Base-by-base conservation (phyloP, 2,888 invertebrate genomes). In the Beris chalybata region DNA sequence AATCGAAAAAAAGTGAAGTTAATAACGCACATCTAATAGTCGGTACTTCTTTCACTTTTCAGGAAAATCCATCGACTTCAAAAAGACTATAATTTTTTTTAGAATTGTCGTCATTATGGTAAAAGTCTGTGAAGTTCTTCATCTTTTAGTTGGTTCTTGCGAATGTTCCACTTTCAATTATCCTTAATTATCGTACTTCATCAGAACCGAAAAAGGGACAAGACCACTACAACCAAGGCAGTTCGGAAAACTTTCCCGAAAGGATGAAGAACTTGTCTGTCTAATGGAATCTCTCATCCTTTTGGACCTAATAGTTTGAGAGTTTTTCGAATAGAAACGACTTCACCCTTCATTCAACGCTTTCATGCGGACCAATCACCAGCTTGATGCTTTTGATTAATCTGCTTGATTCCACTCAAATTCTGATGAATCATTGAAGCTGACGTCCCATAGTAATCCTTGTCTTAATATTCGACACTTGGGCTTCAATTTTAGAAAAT, bases 361-460 rank as follows among this genome's bases (percentile, higher is more conserved):
- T 13, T 30, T 11, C 43, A 38, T 30, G 11, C 15, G 11, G 5
- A 56, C 56, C 43, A 38, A 13, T 56, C 13, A 43, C 38, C 32
- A 7, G 52, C 59, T 43, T 61, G 31, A 32, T 52, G 32, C 29
- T 12, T 47, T 44, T 61, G 50, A 52, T 52, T 52, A 38, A 50
- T 22, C 13, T 52, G 61, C 50, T 61, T 61, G 61, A 61, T 61
- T 61, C 61, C 61, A 50, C 61, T 61, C 61, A 61, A 61, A 61
- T 50, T 61, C 50, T 61, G 61, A 61, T 61, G 61, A 61, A 61
- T 61, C 61, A 52, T 47, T 61, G 38, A 61, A 61, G 52, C 30
- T 50, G 52, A 61, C 50, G 52, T 50, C 22, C 48, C 52, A 38
- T 58, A 47, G 22, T 45, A 58, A 58, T 50, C 50, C 32, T 50